Base-by-base conservation (phyloP, 2,888 invertebrate genomes). In the Pilophorus perplexus region DNA sequence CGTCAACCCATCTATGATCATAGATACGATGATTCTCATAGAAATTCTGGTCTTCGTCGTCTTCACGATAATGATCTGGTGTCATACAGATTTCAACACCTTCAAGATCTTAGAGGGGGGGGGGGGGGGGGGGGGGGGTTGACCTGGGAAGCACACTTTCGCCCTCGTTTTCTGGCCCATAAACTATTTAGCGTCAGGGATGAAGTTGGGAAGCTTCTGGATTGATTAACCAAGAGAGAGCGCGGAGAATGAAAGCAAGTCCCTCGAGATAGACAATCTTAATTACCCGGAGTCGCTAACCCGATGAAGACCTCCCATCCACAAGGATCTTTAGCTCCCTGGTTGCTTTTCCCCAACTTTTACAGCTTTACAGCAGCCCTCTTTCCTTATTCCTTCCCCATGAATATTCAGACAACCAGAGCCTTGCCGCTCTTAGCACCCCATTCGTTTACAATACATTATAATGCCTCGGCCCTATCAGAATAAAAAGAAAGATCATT, bases 201-300 rank as follows among this genome's bases (percentile, higher is more conserved):
- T 60, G 60, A 50, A 60, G 60, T 60, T 60, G 42, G 52, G 52
- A 64, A 37, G 37, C 22, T 37, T 20, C 38, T 25, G 64, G 52
- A 64, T 64, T 64, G 64, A 64, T 64, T 64, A 64, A 64, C 64
- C 52, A 22, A 52, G 64, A 64, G 52, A 37, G 40, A 64, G 40
- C 28, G 46, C 23, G 40, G 64, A 64, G 64, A 64, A 50, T 38
- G 52, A 55, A 42, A 65, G 55, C 50, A 57, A 42, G 55, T 66
- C 66, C 66, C 66, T 33, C 14, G 66, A 55, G 66, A 66, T 66
- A 66, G 66, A 66, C 66, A 66, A 66, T 66, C 66, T 66, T 66
- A 66, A 66, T 66, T 66, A 66, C 66, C 66, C 66, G 10, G 50
- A 66, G 66, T 52, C 46, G 55, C 55, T 55, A 50, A 50, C 66